Evolutionary conservation across 2,797 vertebrate genomes (phyloP).

Genomic region (Propithecus perrieri): DNA sequence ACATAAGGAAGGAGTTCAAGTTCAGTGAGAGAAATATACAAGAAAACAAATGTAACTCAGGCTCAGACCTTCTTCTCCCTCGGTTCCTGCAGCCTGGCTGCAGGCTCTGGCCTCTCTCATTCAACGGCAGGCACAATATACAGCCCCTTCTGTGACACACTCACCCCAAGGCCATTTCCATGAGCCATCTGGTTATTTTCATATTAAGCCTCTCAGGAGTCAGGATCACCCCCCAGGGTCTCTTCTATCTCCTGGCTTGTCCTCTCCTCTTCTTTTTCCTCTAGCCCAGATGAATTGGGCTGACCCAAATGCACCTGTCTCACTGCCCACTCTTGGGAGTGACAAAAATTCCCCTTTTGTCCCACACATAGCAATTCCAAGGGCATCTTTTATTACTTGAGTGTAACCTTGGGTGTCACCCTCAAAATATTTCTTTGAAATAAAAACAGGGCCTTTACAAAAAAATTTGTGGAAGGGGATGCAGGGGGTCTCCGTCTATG

Average conservation of each 20-base stretch:
- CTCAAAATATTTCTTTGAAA: conserved; percentile 52
- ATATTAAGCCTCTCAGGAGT: background rate
- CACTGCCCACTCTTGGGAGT: background rate
- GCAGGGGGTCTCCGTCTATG: background rate
- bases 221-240: background rate
- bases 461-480: background rate
- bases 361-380: background rate
- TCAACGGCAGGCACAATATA: background rate
- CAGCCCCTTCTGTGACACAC: background rate
- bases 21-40: background rate
- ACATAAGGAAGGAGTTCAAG: background rate
- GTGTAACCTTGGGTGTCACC: background rate
- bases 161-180: background rate
- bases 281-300: background rate
- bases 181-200: background rate
- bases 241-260: background rate
- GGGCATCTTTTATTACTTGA: background rate
- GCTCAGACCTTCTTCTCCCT: background rate
- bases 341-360: background rate
- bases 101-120: background rate
- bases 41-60: background rate
- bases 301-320: background rate
- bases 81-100: background rate
- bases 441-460: background rate
- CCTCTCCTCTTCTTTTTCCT: background rate